Evolutionary conservation across 2,113 vertebrate genomes (phyloP).

Genomic region (Ginglymostoma cirratum): DNA sequence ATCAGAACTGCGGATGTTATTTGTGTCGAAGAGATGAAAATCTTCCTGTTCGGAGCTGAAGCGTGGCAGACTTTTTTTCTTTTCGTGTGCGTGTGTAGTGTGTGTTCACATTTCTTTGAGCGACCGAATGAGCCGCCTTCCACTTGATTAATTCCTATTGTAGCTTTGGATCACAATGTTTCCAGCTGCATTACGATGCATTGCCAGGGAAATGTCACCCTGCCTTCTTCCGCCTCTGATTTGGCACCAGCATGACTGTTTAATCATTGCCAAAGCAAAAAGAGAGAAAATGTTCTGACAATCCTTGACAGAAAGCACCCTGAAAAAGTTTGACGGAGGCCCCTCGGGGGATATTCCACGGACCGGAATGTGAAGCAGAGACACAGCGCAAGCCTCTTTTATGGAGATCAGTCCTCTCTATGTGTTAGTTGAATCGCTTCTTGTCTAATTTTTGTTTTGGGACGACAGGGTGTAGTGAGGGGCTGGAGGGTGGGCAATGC

Average conservation of each 20-base stretch:
- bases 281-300: background rate
- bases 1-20: background rate
- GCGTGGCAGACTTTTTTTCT: background rate
- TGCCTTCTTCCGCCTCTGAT: background rate
- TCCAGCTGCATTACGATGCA: background rate
- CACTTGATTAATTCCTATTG: conserved; percentile 15
- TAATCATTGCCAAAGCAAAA: conserved; percentile 3
- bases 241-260: background rate
- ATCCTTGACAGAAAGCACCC: background rate
- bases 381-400: background rate
- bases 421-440: background rate
- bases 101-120: background rate
- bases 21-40: background rate
- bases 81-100: background rate
- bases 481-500: too few relatives aligned
- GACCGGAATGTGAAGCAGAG: background rate
- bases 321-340: background rate
- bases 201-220: conserved; percentile 16
- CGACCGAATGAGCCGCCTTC: background rate
- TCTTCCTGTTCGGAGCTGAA: background rate
- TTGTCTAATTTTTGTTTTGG: background rate
- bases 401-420: background rate
- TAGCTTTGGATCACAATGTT: background rate
- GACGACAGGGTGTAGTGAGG: too few relatives aligned
- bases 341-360: background rate